Conservation (phyloP, 2,797 vertebrate genomes). For the Sebastes minor region DNA sequence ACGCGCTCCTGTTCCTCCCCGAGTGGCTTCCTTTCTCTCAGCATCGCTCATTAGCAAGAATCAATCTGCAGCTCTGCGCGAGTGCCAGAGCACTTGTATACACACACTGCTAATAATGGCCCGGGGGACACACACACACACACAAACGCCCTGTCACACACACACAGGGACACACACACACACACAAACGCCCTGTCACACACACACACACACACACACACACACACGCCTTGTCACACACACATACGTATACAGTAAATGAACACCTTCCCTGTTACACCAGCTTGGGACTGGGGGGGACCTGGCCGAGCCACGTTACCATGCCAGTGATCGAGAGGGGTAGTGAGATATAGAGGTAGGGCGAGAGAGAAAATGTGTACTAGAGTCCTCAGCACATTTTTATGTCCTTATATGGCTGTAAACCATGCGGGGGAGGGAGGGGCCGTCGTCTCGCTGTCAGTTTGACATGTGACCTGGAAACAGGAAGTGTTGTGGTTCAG, state of each 20-base stretch:
- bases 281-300: not conserved
- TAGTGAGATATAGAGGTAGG: conserved; percentile 12
- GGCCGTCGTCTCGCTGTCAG: conserved; percentile 55
- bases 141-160: not conserved
- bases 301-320: not conserved
- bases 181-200: not conserved
- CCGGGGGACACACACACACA: conserved; percentile 17
- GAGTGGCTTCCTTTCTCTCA: conserved; percentile 32
- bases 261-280: conserved; percentile 7
- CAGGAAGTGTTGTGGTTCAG: conserved; percentile 78
- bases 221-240: not conserved
- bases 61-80: conserved; percentile 59
- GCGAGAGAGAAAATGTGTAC: conserved; percentile 14
- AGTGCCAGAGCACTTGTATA: conserved; percentile 38
- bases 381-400: conserved; percentile 55
- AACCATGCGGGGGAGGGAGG: conserved; percentile 47
- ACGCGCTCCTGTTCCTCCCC: not conserved
- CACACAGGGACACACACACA: conserved; percentile 29
- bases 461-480: conserved; percentile 75
- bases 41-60: conserved; percentile 63
- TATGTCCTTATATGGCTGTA: conserved; percentile 86
- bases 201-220: not conserved
- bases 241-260: not conserved
- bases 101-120: conserved; percentile 63
- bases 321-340: not conserved